Evolutionary conservation across 2,888 invertebrate genomes (phyloP).

Genomic region (Drosophila dives): DNA sequence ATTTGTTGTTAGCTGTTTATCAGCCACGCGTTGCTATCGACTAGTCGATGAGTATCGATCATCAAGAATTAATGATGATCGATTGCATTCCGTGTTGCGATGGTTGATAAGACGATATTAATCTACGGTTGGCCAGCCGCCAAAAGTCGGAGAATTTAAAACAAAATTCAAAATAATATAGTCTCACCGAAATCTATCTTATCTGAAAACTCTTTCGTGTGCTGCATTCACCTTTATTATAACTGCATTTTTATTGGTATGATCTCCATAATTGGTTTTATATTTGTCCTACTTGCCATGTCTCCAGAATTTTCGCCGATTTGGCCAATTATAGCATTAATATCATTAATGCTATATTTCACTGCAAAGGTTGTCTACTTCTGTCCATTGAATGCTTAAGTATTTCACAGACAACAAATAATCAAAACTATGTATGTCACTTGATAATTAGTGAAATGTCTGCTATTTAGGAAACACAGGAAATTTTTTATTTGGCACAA

Average conservation of each 20-base stretch:
- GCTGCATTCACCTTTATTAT: conserved; percentile 23
- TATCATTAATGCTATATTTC: conserved; percentile 19
- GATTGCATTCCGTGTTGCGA: background rate
- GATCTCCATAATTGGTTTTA: background rate
- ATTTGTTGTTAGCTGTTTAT: conserved; percentile 17
- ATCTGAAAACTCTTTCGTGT: conserved; percentile 26
- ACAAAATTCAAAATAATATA: conserved; percentile 10
- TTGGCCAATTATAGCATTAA: background rate
- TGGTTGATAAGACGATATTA: background rate
- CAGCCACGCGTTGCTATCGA: conserved; percentile 11
- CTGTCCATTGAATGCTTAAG: conserved; percentile 44
- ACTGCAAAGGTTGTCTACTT: conserved; percentile 17
- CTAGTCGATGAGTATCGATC: background rate
- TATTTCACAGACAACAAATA: conserved; percentile 1
- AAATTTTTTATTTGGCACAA: background rate
- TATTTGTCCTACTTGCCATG: background rate
- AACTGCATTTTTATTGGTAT: conserved; percentile 45
- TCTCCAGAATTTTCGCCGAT: too few species aligned
- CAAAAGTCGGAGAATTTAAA: conserved; percentile 19
- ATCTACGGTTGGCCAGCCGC: conserved; percentile 10
- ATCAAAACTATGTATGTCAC: background rate
- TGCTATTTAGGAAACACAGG: conserved; percentile 11
- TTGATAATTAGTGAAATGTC: background rate
- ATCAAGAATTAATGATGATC: background rate
- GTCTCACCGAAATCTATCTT: conserved; percentile 24